A percentile compares a stretch with the other conserved stretches of the same genome.
phyloP scores from a whole-genome alignment of 1,140 invertebrate genomes.

The Caerostris extrusa region DNA sequence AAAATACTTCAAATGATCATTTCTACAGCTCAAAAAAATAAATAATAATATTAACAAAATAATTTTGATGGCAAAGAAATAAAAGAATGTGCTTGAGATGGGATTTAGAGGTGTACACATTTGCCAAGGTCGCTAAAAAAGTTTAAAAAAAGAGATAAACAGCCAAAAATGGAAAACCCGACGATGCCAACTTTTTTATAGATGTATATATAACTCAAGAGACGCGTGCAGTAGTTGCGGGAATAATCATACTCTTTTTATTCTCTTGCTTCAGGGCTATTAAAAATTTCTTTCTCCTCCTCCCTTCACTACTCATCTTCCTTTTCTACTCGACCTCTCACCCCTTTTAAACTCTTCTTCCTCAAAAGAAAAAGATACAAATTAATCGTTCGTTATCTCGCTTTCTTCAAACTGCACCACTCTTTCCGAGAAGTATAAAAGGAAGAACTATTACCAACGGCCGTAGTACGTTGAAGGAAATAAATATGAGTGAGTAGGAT shows the following conservation, averaged over 20 bases:
- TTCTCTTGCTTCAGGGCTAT: background rate
- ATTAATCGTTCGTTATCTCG: conserved; percentile 8
- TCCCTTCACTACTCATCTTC: background rate
- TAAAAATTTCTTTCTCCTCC: background rate
- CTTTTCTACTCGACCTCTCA: conserved; percentile 12
- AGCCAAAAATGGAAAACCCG: background rate
- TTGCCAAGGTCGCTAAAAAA: background rate
- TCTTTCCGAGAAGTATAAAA: background rate
- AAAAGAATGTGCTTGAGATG: too few relatives aligned
- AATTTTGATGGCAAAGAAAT: too few relatives aligned
- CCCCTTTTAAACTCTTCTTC: conserved; percentile 4
- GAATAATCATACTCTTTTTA: background rate
- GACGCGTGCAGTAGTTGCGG: conserved; percentile 12
- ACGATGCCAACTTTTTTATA: background rate
- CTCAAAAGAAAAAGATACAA: background rate
- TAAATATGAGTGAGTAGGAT: too few relatives aligned
- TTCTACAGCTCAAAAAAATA: too few relatives aligned
- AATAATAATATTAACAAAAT: too few relatives aligned
- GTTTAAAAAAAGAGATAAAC: background rate
- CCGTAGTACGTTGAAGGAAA: background rate
- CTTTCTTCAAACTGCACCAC: background rate
- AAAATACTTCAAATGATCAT: too few relatives aligned
- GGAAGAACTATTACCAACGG: background rate
- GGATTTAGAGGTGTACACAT: too few relatives aligned
- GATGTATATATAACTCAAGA: background rate